phyloP scores from a whole-genome alignment of 1,140 invertebrate genomes.

The Akabosia matsudoensis region DNA sequence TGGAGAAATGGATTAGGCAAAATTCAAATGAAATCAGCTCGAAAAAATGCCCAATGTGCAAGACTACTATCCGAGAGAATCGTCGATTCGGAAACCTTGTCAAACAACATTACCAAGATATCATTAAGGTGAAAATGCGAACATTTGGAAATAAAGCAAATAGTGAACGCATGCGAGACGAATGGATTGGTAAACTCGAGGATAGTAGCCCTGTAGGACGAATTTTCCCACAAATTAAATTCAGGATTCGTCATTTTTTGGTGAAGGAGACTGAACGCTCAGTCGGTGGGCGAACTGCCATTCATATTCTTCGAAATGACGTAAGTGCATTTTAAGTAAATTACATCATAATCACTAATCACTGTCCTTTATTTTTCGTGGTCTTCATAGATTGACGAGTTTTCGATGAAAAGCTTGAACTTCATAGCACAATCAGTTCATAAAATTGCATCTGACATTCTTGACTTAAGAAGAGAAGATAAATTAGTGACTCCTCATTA shows the following conservation, averaged over 20 bases:
- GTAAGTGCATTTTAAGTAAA: too few species aligned
- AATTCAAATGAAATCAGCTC: constrained; percentile 50
- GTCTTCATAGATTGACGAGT: neutral
- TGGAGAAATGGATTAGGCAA: constrained; percentile 56
- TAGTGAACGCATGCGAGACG: neutral
- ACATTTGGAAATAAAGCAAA: constrained; percentile 46
- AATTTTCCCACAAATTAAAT: neutral
- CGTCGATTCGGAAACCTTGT: constrained; percentile 53
- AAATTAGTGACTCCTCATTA: neutral
- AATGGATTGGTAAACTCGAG: neutral
- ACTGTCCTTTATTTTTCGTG: neutral
- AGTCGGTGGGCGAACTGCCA: neutral
- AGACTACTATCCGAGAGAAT: constrained; percentile 53
- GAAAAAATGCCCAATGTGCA: constrained; percentile 57
- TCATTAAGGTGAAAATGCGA: constrained; percentile 52
- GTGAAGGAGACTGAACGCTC: neutral
- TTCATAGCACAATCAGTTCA: neutral
- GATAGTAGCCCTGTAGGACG: neutral
- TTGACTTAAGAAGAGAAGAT: neutral
- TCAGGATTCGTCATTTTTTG: neutral
- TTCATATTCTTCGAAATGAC: too few species aligned
- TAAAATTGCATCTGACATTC: neutral
- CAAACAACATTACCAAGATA: constrained; percentile 50
- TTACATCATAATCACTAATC: too few species aligned
- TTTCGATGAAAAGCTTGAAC: constrained; percentile 7